Evolutionary conservation across 2,113 vertebrate genomes (phyloP), one percentile per base, ranked within the genome.

Genomic region (Microtus ochrogaster): DNA sequence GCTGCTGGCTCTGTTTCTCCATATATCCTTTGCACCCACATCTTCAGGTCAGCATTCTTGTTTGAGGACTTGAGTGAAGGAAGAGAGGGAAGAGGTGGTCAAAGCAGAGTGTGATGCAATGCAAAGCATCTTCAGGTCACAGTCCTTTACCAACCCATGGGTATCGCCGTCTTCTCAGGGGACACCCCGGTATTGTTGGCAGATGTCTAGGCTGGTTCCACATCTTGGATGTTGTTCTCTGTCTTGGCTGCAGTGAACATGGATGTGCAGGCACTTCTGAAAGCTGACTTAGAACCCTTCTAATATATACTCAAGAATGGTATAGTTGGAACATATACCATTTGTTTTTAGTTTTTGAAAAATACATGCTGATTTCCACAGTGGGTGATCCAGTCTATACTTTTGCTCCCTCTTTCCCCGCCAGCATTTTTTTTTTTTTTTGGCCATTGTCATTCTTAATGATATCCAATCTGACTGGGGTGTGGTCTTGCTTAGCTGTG

Each of bases 31-130:
- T 28, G 36, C 4, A 26, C 63, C 19, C 30, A 72, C 33, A 55
- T 12, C 12, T 1, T 44, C 28, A 30, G n/a, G 68, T 87, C 52
- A 33, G 4, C 3, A 36, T 63, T 63, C 65, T 9, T 30, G 47
- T 52, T 14, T 61, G 44, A 74, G 65, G 41, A 55, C 5, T 41
- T 33, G 9, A n/a, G 10, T 26, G 28, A 76, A 24, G 36, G 19
- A 47, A 12, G 30, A 72, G 19, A 13, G 19, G 13, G 11, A 41
- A 8, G 41, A 49, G 41, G 44, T 30, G 4, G 0, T 13, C 72
- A 39, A 33, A 36, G 6, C n/a, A 19, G 3, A 5, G 7, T n/a
- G 17, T 7, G 26, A 28, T 21, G 30, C 0, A 17, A 68, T 2
- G 30, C 13, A 13, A n/a, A 7, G 33, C 6, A 3, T 24, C 70